Conservation (phyloP, 2,888 invertebrate species). For the Polydrusus cervinus region DNA sequence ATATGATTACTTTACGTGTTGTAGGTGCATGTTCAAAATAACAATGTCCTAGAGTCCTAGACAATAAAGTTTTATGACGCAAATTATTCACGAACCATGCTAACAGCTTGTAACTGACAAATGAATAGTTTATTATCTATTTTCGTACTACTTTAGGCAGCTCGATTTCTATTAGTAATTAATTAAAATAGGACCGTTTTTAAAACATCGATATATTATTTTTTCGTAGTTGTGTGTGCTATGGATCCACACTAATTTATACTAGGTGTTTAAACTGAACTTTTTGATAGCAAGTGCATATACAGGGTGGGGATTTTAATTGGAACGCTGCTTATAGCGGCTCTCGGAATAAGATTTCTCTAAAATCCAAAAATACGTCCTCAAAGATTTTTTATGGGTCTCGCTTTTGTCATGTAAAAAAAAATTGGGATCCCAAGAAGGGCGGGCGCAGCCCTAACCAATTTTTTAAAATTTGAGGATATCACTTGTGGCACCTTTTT, state of each 20-base stretch:
- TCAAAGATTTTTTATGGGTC: no score
- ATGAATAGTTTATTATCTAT: neutral
- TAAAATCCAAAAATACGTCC: no score
- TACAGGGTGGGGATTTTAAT: no score
- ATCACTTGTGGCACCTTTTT: no score
- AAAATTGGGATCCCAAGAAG: no score
- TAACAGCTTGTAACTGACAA: neutral
- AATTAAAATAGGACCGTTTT: slow-evolving; percentile 25
- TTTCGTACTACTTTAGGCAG: neutral
- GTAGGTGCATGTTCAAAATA: slow-evolving; percentile 11
- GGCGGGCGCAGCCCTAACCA: no score
- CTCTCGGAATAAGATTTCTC: no score
- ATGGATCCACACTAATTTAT: slow-evolving; percentile 32
- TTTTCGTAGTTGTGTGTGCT: slow-evolving; percentile 16
- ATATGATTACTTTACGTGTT: slow-evolving; percentile 9
- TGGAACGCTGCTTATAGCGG: no score
- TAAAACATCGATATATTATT: slow-evolving; percentile 18
- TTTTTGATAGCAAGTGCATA: no score
- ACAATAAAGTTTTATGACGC: neutral
- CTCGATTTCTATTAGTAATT: neutral
- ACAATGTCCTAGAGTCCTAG: neutral
- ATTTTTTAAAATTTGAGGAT: no score
- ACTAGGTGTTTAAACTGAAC: slow-evolving; percentile 4
- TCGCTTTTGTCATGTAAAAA: no score
- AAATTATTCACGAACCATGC: neutral